A percentile compares a stretch with the other conserved stretches of the same genome.
phyloP scores from a whole-genome alignment of 2,113 vertebrate species.

The Pelodiscus sinensis region DNA sequence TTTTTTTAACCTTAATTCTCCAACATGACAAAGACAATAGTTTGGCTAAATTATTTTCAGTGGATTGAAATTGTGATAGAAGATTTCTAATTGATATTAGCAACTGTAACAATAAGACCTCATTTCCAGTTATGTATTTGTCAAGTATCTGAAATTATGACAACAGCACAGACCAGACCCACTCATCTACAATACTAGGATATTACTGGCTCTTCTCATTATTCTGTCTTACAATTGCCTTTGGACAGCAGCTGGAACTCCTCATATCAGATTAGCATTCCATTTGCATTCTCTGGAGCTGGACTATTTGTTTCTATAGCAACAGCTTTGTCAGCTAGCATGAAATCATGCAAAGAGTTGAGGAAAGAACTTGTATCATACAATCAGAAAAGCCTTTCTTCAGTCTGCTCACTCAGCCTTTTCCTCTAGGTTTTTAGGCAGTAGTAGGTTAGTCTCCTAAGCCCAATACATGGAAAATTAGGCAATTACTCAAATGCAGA shows the following conservation, averaged over 20 bases:
- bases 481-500: neutral
- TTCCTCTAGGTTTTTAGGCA: neutral
- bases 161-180: rapidly evolving
- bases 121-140: neutral
- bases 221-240: neutral
- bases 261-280: conserved; percentile 70
- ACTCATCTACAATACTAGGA: neutral
- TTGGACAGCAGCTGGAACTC: conserved; percentile 59
- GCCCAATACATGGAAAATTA: conserved; percentile 35
- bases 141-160: neutral
- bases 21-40: rapidly evolving
- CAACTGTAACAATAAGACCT: neutral
- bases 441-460: conserved; percentile 20
- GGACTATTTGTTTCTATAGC: conserved; percentile 63
- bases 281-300: conserved; percentile 56
- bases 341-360: conserved; percentile 3
- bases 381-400: conserved; percentile 16
- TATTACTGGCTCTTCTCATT: neutral
- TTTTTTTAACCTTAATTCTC: neutral
- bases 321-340: conserved; percentile 68
- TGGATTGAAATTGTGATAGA: neutral
- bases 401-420: neutral
- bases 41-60: neutral
- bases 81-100: neutral
- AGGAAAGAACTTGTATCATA: conserved; percentile 56